Evolutionary conservation across 2,888 invertebrate genomes (phyloP).

Genomic region (Campoplex nolae): DNA sequence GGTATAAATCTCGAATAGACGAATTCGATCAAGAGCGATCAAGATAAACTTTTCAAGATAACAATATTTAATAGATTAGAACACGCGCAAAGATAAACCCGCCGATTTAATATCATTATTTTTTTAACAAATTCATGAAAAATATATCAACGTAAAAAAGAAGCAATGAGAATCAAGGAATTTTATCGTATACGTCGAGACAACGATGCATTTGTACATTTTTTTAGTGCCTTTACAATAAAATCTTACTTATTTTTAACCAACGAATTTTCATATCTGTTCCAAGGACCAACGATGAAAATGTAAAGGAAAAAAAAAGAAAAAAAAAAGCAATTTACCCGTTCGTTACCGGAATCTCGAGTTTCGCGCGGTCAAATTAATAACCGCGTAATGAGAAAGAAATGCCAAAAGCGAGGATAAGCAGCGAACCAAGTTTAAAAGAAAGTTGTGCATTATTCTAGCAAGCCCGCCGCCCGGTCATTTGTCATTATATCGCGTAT

Average conservation of each 20-base stretch:
- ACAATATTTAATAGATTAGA: background rate
- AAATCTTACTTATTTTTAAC: background rate
- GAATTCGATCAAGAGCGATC: background rate
- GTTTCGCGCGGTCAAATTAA: no score
- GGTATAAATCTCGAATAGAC: background rate
- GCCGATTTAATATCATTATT: background rate
- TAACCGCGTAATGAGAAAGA: no score
- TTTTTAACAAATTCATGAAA: background rate
- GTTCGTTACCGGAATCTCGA: no score
- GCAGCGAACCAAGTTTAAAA: background rate
- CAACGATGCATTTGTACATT: constrained; percentile 24
- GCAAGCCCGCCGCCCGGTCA: background rate
- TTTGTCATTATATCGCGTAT: background rate
- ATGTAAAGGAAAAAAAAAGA: no score
- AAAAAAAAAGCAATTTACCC: no score
- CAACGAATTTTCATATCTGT: background rate
- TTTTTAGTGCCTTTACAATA: constrained; percentile 2
- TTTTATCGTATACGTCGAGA: background rate
- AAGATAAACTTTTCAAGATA: background rate
- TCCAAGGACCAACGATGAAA: no score
- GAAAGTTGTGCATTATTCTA: no score
- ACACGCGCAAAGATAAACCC: background rate
- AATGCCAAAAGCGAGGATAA: no score
- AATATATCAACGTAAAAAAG: background rate
- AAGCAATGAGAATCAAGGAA: background rate